Evolutionary conservation across 2,113 vertebrate species (phyloP).

Genomic region (Epinephelus fuscoguttatus): DNA sequence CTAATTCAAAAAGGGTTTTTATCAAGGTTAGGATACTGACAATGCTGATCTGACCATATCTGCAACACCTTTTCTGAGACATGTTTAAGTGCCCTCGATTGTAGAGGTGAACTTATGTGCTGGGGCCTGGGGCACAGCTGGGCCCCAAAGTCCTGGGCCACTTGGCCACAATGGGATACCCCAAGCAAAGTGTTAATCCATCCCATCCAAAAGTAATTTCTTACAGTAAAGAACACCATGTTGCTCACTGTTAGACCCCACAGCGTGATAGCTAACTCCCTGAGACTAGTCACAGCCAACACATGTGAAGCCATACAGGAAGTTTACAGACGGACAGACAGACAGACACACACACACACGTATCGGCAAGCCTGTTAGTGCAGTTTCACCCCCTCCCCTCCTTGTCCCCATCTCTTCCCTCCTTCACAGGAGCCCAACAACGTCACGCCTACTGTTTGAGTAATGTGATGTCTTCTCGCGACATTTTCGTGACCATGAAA

Average conservation of each 20-base stretch:
- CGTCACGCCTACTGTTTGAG: constrained; percentile 51
- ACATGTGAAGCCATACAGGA: not conserved
- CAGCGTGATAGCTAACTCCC: not conserved
- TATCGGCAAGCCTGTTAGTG: constrained; percentile 1
- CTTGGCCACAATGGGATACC: not conserved
- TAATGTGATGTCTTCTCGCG: constrained; percentile 66
- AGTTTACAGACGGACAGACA: not conserved
- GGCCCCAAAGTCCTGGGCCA: not conserved
- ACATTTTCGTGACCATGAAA: not conserved
- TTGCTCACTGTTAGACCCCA: not conserved
- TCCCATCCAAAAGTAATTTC: not conserved
- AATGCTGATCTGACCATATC: not conserved
- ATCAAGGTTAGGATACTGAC: not conserved
- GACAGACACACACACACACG: not conserved
- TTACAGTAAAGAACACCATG: not conserved
- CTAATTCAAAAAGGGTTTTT: no score
- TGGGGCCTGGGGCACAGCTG: not conserved
- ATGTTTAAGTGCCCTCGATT: not conserved
- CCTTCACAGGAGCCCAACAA: not conserved
- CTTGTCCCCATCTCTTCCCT: not conserved
- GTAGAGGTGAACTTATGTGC: not conserved
- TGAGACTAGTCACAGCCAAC: not conserved
- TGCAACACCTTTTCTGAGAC: not conserved
- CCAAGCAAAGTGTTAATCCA: not conserved
- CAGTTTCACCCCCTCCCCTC: constrained; percentile 15